A percentile compares a stretch with the other conserved stretches of the same genome.
phyloP scores from a whole-genome alignment of 2,797 vertebrate genomes.

The Hydrophis major region DNA sequence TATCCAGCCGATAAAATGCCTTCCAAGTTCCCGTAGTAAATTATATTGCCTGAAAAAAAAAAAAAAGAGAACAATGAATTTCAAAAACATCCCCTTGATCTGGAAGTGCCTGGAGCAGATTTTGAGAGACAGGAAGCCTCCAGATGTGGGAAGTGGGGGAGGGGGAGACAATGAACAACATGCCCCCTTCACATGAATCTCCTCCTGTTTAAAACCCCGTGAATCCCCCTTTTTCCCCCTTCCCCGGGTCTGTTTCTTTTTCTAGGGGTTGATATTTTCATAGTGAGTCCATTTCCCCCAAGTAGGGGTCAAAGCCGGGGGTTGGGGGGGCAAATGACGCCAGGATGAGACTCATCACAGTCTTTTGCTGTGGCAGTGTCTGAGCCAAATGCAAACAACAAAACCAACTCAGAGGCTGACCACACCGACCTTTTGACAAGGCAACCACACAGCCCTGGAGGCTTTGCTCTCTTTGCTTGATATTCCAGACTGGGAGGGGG shows the following conservation, averaged over 20 bases:
- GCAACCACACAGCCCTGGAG: background rate
- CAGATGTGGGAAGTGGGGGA: background rate
- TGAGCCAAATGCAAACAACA: slow-evolving; percentile 36
- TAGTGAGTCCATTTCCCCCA: slow-evolving; percentile 34
- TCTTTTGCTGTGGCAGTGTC: slow-evolving; percentile 30
- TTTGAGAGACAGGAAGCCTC: background rate
- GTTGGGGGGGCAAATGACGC: slow-evolving; percentile 21
- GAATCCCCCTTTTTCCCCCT: background rate
- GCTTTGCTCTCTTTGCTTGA: background rate
- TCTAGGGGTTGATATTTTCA: slow-evolving; percentile 32
- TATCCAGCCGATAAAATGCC: background rate
- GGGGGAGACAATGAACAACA: background rate
- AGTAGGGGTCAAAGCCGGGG: slow-evolving; percentile 12
- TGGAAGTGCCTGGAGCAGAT: background rate
- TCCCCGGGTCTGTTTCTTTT: slow-evolving; percentile 21
- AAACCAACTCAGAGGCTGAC: slow-evolving; percentile 14
- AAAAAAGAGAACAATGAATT: background rate
- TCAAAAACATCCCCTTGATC: background rate
- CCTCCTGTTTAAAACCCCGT: slow-evolving; percentile 16
- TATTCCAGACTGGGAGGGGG: background rate
- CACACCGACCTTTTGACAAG: slow-evolving; percentile 22
- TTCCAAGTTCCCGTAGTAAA: background rate
- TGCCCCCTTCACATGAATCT: background rate
- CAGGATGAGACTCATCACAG: slow-evolving; percentile 25
- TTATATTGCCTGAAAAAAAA: background rate